These are phyloP conservation scores for Lamprotornis superbus DNA, from an alignment of 2,113 vertebrate species.

Conservation along the genomic window DNA sequence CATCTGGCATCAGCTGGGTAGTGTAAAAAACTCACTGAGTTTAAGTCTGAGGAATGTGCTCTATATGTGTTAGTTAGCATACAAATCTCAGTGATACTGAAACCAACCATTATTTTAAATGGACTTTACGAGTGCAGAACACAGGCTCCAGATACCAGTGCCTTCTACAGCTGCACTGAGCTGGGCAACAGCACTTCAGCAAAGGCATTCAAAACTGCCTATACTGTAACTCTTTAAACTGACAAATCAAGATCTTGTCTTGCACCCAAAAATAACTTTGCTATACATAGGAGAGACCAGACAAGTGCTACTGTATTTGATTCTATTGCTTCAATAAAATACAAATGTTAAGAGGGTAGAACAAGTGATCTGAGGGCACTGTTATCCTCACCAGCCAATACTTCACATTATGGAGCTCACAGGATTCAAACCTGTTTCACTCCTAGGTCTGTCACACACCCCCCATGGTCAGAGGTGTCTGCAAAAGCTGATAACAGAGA, in stretches of 20 bases:
- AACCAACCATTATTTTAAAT: background rate
- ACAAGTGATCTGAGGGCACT: background rate
- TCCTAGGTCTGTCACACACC: background rate
- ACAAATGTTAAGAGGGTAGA: background rate
- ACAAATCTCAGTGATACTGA: background rate
- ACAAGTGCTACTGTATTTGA: background rate
- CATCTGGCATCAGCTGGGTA: background rate
- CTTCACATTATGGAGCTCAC: accelerated
- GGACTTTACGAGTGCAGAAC: background rate
- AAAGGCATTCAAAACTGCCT: background rate
- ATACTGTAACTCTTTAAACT: background rate
- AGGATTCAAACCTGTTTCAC: background rate
- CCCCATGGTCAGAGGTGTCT: background rate
- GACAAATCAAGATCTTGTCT: background rate
- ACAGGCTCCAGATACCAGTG: background rate
- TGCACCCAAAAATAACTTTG: background rate
- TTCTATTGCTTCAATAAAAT: background rate
- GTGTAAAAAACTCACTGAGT: background rate
- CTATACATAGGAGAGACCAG: background rate
- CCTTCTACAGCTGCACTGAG: background rate
- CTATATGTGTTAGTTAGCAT: background rate
- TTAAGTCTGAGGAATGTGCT: background rate
- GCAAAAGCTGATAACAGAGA: background rate
- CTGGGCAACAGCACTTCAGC: background rate
- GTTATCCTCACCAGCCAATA: background rate